Evolutionary conservation across 2,113 vertebrate genomes (phyloP).

Genomic region (Sardina pilchardus): DNA sequence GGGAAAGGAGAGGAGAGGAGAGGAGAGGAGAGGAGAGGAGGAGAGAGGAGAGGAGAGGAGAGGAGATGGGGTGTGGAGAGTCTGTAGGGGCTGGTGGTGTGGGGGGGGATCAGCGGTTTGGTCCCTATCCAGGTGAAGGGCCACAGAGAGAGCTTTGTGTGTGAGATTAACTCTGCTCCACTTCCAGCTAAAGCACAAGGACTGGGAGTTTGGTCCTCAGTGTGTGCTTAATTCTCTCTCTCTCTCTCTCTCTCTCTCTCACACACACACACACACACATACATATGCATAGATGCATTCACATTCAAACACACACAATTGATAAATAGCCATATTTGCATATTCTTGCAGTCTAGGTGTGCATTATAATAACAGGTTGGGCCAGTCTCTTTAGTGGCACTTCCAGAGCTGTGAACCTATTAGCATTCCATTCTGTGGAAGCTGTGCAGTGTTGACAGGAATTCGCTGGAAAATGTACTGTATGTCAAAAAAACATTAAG

Average conservation of each 20-base stretch:
- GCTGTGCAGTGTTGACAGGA: background rate
- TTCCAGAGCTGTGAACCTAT: background rate
- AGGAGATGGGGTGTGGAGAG: slow-evolving; percentile 50
- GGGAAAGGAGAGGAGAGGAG: no score
- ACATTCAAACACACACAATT: background rate
- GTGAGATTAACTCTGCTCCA: background rate
- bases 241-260: no score
- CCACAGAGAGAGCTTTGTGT: background rate
- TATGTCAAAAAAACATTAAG: no score
- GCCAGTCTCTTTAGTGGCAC: background rate
- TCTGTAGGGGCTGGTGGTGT: background rate
- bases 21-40: slow-evolving; percentile 50
- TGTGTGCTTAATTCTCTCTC: no score
- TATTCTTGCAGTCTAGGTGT: background rate
- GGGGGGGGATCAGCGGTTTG: background rate
- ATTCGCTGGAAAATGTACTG: background rate
- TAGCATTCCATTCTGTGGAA: background rate
- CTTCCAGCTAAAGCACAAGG: background rate
- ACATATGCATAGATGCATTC: background rate
- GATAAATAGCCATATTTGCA: background rate
- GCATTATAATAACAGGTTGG: background rate
- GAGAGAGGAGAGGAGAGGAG: background rate
- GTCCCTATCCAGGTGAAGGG: background rate
- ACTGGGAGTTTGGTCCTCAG: background rate
- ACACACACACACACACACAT: background rate